phyloP scores from a whole-genome alignment of 2,888 invertebrate genomes.

The Callyntrura sp. region DNA sequence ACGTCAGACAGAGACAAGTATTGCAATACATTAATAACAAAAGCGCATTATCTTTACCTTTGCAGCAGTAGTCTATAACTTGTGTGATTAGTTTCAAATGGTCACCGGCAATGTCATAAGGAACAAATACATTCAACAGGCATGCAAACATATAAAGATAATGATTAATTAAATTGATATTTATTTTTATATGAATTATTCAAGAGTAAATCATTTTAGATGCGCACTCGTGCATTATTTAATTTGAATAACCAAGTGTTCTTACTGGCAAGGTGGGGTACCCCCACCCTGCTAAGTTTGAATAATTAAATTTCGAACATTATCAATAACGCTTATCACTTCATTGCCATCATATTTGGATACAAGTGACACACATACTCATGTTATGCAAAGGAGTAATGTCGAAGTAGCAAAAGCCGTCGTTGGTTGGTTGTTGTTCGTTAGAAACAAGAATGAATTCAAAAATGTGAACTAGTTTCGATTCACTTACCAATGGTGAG shows the following conservation, averaged over 20 bases:
- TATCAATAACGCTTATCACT: constrained; percentile 19
- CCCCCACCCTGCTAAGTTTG: constrained; percentile 43
- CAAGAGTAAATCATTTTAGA: neutral
- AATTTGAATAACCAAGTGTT: constrained; percentile 1
- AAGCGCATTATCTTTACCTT: neutral
- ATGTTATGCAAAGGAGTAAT: neutral
- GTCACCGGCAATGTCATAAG: neutral
- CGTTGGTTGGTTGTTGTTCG: neutral
- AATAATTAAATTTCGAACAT: constrained; percentile 4
- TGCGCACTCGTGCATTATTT: neutral
- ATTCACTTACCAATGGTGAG: neutral
- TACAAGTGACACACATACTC: neutral
- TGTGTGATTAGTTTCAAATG: neutral
- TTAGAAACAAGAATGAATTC: too few species aligned
- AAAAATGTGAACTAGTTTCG: neutral
- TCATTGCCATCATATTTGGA: constrained; percentile 6
- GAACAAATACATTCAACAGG: neutral
- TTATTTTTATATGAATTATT: constrained; percentile 20
- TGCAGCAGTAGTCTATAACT: neutral
- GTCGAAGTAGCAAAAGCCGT: too few species aligned
- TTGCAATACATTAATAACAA: neutral
- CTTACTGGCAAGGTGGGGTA: constrained; percentile 34
- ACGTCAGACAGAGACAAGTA: neutral
- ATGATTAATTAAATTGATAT: neutral
- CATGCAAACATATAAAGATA: neutral